Conservation (phyloP, 2,888 invertebrate species). For the Nezara viridula region DNA sequence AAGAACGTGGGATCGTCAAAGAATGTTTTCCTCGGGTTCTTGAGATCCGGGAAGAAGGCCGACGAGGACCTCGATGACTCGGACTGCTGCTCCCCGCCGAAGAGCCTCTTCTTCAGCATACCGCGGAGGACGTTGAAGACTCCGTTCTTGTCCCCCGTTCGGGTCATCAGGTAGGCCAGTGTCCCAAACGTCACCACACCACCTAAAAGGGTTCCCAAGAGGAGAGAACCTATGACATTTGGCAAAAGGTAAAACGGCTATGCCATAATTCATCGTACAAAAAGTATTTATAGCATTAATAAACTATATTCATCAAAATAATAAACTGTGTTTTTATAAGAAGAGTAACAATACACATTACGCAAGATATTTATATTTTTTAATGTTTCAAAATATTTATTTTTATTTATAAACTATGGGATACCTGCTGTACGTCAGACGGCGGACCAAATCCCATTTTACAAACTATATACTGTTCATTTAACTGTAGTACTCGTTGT, state of each 20-base stretch:
- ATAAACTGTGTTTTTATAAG: no score
- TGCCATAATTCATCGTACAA: no score
- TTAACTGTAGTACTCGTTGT: no score
- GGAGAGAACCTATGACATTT: neutral
- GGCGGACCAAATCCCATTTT: no score
- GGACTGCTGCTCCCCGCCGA: neutral
- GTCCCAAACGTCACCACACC: neutral
- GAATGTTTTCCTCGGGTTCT: conserved; percentile 9
- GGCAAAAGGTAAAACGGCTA: neutral
- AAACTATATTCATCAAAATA: no score
- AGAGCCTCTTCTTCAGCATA: neutral
- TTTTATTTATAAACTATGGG: no score
- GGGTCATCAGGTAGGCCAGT: neutral
- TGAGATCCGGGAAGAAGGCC: neutral
- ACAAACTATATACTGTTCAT: no score
- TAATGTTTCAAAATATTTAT: no score
- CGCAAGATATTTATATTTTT: no score
- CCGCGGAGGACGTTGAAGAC: neutral
- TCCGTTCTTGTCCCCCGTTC: neutral
- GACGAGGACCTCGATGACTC: neutral
- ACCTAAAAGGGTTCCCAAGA: neutral
- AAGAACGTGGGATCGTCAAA: conserved; percentile 9
- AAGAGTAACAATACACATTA: no score
- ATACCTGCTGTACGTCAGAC: no score
- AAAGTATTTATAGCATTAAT: no score